Evolutionary conservation across 2,113 vertebrate genomes (phyloP), one percentile per base, ranked within the genome.

Genomic region (Zootoca vivipara): DNA sequence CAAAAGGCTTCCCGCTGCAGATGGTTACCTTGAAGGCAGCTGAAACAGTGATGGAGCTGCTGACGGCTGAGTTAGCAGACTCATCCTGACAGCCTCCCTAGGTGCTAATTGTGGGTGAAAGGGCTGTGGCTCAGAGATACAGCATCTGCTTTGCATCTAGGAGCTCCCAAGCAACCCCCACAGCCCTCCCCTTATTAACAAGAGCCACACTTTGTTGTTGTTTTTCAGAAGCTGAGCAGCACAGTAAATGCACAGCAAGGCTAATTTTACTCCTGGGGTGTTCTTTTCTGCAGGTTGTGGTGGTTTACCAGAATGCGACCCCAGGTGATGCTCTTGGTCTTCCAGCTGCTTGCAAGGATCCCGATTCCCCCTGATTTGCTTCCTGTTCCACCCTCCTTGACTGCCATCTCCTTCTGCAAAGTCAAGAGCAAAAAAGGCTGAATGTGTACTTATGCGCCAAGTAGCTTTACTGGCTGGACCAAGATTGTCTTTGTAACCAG

Each of bases 291-390:
- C 78, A 88, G 86, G 20, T 75, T 22, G 56, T 88, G 30, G 86
- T 88, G 70, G 16, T 88, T 82, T 88, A 88, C 74, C 79, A 88
- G 79, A 75, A 82, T 9, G 24, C 7, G 13, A 18, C 79, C 8
- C 56, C n/a, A 2, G 22, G 18, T 30, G 46, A 12, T 2, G 22
- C 30, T 20, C 52, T 18, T 30, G 5, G 9, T 15, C 18, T 2
- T 30, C 30, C 70, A 6, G 38, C n/a, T 22, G n/a, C 42, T 7
- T 42, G 18, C 35, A 70, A 73, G 52, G 3, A 87, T n/a, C 30
- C 30, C 3, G 56, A 65, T n/a, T 26, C 0, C 13, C 56, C 22
- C 7, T 82, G 30, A 82, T 24, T 5, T 18, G 18, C 5, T 26
- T 20, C 38, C 13, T 28, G 9, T 5, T 9, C 1, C 33, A 6